Evolutionary conservation across 2,113 vertebrate genomes (phyloP), one percentile per base, ranked within the genome.

Genomic region (Hemibagrus wyckioides): DNA sequence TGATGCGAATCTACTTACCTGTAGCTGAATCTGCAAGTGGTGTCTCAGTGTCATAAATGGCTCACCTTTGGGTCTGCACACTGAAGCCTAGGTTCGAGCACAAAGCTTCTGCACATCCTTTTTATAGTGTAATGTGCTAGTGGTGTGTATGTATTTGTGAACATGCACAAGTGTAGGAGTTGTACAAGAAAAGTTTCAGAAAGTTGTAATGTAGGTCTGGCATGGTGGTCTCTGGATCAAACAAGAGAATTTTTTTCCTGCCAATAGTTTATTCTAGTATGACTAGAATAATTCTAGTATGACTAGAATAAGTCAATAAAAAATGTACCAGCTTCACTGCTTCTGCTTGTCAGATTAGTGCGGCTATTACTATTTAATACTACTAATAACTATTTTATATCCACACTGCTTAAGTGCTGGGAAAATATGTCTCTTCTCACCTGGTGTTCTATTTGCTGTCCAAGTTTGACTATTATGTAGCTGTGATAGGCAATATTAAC

Each of bases 51-150:
- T 90, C 86, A 93, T 95, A 94, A 95, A 95, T 94, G 93, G 92
- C 87, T 93, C 87, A 90, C 93, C 94, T 95, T 95, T 95, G 95
- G 95, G 94, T 94, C 93, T 93, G 92, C 91, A 90, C 89, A 94
- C 94, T 94, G 93, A 94, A 91, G 93, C 90, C 93, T 92, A 92
- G 92, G 94, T 94, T 94, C 93, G 94, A 92, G 90, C 89, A 57
- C 56, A 6, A 1, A 57, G 6, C 19, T 57, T 23, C 19, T 89
- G 92, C 92, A 88, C 90, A 82, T 73, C 59, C 87, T 85, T 89
- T 71, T 89, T 85, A 86, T 89, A 85, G n/a, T 61, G 36, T 84
- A 39, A 48, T 48, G 36, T 90, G 91, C 91, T 87, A 89, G 91
- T 90, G 88, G 52, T 48, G 89, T 91, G 90, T 92, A 90, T 92